Conservation (phyloP, 2,888 invertebrate species). For the Copidosoma aretas region DNA sequence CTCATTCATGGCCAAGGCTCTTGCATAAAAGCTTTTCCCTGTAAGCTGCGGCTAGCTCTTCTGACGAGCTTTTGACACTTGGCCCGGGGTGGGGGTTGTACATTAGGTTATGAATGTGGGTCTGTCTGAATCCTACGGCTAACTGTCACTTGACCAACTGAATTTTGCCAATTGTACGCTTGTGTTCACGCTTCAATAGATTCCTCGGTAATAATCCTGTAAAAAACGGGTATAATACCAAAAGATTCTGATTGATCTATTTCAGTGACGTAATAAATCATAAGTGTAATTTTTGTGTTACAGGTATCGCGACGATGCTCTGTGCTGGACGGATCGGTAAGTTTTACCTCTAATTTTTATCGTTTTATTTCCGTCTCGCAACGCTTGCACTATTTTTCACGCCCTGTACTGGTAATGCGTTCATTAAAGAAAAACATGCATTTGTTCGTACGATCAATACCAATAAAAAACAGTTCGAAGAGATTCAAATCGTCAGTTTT, state of each 20-base stretch:
- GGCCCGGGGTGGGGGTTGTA: background rate
- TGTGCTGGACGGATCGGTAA: slow-evolving; percentile 91
- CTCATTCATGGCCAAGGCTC: slow-evolving; percentile 58
- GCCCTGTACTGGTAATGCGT: too few species aligned
- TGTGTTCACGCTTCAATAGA: background rate
- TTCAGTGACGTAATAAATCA: background rate
- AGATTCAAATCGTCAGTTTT: too few species aligned
- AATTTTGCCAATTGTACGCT: background rate
- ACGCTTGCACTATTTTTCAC: too few species aligned
- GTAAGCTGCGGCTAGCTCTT: slow-evolving; percentile 60
- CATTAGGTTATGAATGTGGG: background rate
- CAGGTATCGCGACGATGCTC: slow-evolving; percentile 87
- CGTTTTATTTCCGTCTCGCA: too few species aligned
- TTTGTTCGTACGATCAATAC: too few species aligned
- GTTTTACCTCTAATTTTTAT: too few species aligned
- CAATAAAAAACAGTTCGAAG: too few species aligned
- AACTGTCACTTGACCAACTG: background rate
- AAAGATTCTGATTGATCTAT: slow-evolving; percentile 1
- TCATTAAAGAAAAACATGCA: too few species aligned
- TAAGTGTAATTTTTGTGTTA: slow-evolving; percentile 56
- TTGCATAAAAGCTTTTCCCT: slow-evolving; percentile 63
- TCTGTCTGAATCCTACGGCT: background rate
- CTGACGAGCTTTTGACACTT: slow-evolving; percentile 19
- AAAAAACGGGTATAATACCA: background rate
- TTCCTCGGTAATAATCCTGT: background rate